A percentile compares a stretch with the other conserved stretches of the same genome.
Evolutionary conservation across 2,113 vertebrate genomes (phyloP).

Genomic region (Hemibagrus wyckioides): DNA sequence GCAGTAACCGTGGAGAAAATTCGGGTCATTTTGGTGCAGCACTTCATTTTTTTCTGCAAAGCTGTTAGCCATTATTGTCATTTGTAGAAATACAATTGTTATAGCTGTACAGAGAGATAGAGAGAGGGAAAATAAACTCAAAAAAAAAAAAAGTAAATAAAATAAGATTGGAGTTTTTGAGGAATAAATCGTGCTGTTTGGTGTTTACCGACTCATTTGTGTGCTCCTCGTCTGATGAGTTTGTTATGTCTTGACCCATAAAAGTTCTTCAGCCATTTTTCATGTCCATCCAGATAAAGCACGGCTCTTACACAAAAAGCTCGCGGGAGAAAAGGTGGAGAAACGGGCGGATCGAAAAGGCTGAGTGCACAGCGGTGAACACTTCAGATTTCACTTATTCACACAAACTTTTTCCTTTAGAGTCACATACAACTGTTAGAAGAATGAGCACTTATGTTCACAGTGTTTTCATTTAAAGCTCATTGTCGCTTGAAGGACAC

Average conservation of each 20-base stretch:
- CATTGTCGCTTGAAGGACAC: neutral
- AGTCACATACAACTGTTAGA: neutral
- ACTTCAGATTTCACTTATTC: neutral
- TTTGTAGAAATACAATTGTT: conserved; percentile 14
- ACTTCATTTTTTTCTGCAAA: conserved; percentile 31
- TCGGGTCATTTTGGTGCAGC: neutral
- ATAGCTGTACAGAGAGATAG: neutral
- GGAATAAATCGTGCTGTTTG: neutral
- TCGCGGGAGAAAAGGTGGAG: neutral
- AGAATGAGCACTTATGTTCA: neutral
- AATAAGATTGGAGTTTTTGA: conserved; percentile 1
- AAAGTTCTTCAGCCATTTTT: neutral
- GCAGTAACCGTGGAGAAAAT: neutral
- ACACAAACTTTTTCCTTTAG: neutral
- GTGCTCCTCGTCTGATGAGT: neutral
- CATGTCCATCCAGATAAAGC: neutral
- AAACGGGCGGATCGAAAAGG: neutral
- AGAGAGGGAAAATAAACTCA: neutral
- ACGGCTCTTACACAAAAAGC: neutral
- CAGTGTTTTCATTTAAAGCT: neutral
- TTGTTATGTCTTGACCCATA: neutral
- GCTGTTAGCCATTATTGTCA: conserved; percentile 30
- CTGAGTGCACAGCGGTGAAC: no score
- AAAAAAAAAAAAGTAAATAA: neutral
- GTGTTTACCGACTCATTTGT: neutral